Evolutionary conservation across 2,888 invertebrate species (phyloP), one percentile per base, ranked within the genome.

Genomic region (Ormyrus thymus): DNA sequence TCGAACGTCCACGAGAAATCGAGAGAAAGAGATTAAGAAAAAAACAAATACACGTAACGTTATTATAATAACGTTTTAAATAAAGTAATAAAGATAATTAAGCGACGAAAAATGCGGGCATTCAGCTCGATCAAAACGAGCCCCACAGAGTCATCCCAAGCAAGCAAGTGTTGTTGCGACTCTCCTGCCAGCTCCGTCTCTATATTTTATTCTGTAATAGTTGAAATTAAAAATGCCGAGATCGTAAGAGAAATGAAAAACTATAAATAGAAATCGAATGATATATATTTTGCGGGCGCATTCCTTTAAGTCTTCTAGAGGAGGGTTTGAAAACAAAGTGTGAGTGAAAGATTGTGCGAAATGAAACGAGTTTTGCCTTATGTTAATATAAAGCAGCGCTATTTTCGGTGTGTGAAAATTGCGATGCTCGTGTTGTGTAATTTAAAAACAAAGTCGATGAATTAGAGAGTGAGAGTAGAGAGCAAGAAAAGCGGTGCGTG

Each of bases 361-460:
- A 58, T 45, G 50, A 15, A 65, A 51, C 53, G 74, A 76, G 46
- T 74, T 64, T 72, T 76, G 73, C 73, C 73, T 80, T 76, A 68
- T 73, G 68, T 76, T 79, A 56, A 78, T 59, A 78, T 43, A 61
- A 65, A 75, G 75, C 66, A 71, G 53, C 66, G 65, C 48, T 76
- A 76, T 80, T 80, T 80, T 79, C 79, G 46, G 55, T 71, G 64
- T 76, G 68, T 65, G 73, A 80, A 76, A 79, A 78, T 29, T 73
- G 51, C 78, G 72, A 78, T 72, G 65, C 72, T 61, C 66, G 55
- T 78, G 58, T 78, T 78, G 59, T 78, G 72, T 72, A 72, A 78
- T 78, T 78, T 72, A 66, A 78, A 48, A 61, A 46, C 7, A 46
- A 62, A 70, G 58, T 50, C 5, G 46, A 58, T 69, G 55, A 29